Percentiles rank a stretch among this genome's conserved stretches.
These are phyloP conservation scores for Solen grandis DNA, from an alignment of 1,140 invertebrate species.

Conservation along the genomic window DNA sequence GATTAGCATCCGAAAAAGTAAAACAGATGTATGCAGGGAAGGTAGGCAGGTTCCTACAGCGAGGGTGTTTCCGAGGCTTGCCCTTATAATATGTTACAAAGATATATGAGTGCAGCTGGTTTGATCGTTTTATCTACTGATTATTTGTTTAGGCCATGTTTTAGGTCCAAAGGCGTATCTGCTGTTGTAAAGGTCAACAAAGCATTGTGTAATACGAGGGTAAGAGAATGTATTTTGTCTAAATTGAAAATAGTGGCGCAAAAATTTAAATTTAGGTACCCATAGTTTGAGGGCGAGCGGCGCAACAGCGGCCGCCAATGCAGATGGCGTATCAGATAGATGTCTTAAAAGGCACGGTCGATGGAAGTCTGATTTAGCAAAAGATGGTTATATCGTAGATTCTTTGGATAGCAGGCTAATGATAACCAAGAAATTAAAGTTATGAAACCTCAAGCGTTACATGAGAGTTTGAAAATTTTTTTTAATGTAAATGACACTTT, in stretches of 20 bases:
- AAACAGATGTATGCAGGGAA: not conserved
- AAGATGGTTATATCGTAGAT: constrained; percentile 5
- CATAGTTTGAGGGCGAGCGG: too few species aligned
- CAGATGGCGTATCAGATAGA: too few species aligned
- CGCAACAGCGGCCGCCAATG: too few species aligned
- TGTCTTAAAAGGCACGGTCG: too few species aligned
- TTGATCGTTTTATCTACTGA: not conserved
- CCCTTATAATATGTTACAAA: constrained; percentile 19
- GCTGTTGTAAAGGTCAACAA: not conserved
- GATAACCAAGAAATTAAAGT: not conserved
- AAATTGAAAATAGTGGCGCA: not conserved
- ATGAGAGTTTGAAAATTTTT: not conserved
- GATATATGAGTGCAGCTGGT: not conserved
- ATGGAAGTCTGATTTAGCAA: not conserved
- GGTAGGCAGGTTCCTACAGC: not conserved
- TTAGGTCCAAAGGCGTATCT: not conserved
- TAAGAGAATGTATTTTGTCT: too few species aligned
- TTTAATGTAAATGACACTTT: constrained; percentile 4
- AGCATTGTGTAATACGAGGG: not conserved
- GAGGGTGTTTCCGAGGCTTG: not conserved
- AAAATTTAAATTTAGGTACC: not conserved
- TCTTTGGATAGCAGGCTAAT: not conserved
- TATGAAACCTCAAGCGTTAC: too few species aligned
- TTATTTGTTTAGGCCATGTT: too few species aligned
- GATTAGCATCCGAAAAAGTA: constrained; percentile 13